Conservation (phyloP, 2,888 invertebrate species). For the Meandrusa payeni region DNA sequence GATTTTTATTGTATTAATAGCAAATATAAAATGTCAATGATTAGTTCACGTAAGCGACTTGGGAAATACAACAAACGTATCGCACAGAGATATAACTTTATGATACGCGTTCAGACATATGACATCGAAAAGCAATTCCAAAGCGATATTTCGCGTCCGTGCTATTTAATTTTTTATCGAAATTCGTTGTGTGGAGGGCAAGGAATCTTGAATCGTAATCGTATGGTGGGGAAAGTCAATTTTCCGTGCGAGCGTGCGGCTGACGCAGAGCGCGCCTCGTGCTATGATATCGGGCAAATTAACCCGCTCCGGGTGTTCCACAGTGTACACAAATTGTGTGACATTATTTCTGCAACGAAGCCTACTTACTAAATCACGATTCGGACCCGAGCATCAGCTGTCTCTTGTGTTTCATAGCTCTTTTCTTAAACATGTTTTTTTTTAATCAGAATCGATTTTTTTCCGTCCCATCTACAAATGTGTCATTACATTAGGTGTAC, state of each 20-base stretch:
- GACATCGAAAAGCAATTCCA: conserved; percentile 35
- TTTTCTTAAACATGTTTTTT: no score
- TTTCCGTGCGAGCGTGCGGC: conserved; percentile 69
- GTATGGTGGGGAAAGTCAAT: conserved; percentile 65
- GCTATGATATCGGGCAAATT: conserved; percentile 66
- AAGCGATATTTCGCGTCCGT: conserved; percentile 38
- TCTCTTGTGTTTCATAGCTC: no score
- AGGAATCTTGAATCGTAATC: conserved; percentile 71
- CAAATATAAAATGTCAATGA: no score
- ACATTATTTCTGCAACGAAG: neutral
- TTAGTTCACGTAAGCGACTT: neutral
- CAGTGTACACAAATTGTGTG: conserved; percentile 40
- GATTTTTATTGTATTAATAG: no score
- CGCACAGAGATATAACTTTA: conserved; percentile 7
- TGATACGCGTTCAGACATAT: conserved; percentile 12
- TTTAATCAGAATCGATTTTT: no score
- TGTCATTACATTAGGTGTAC: no score
- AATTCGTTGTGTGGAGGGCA: conserved; percentile 39
- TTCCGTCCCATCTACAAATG: no score
- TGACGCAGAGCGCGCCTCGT: conserved; percentile 55
- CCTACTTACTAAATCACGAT: no score
- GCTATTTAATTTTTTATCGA: conserved; percentile 54
- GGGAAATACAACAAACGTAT: conserved; percentile 2
- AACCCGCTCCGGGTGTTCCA: conserved; percentile 50
- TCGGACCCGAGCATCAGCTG: no score